Evolutionary conservation across 35 echinoderm and acorn worm species (phyloP).

Genomic region (Chiridota heheva): DNA sequence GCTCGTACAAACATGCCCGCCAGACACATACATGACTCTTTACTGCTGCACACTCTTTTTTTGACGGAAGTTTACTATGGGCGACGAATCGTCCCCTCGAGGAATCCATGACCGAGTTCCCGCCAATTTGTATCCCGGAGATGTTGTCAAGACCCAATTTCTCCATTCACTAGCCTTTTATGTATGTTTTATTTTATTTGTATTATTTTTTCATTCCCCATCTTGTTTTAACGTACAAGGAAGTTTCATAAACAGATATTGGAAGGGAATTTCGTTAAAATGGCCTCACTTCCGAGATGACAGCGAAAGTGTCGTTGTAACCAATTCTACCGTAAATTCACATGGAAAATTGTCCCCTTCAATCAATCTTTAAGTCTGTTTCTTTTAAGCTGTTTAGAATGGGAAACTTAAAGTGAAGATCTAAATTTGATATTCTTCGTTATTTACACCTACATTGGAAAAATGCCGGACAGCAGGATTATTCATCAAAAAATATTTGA

Average conservation of each 20-base stretch:
- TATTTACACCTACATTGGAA: too few relatives aligned
- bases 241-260: constrained; percentile 30
- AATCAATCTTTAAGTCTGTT: too few relatives aligned
- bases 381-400: too few relatives aligned
- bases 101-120: constrained; percentile 39
- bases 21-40: constrained; percentile 38
- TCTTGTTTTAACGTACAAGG: constrained; percentile 10
- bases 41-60: constrained; percentile 29
- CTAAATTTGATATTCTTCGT: too few relatives aligned
- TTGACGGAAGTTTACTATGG: constrained; percentile 53
- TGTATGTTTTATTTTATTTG: too few relatives aligned
- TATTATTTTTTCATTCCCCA: constrained; percentile 13
- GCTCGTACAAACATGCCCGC: constrained; percentile 47
- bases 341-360: constrained; percentile 15
- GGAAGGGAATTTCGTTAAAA: constrained; percentile 37
- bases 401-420: too few relatives aligned
- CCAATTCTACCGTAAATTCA: constrained; percentile 24
- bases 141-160: constrained; percentile 51
- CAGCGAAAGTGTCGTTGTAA: constrained; percentile 37
- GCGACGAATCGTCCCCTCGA: constrained; percentile 38
- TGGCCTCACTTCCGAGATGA: constrained; percentile 32
- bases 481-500: too few relatives aligned
- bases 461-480: too few relatives aligned
- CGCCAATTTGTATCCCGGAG: constrained; percentile 39
- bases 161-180: too few relatives aligned